Evolutionary conservation across 1,140 invertebrate genomes (phyloP), one percentile per base, ranked within the genome.

Genomic region (Leptestheria dahalacensis): DNA sequence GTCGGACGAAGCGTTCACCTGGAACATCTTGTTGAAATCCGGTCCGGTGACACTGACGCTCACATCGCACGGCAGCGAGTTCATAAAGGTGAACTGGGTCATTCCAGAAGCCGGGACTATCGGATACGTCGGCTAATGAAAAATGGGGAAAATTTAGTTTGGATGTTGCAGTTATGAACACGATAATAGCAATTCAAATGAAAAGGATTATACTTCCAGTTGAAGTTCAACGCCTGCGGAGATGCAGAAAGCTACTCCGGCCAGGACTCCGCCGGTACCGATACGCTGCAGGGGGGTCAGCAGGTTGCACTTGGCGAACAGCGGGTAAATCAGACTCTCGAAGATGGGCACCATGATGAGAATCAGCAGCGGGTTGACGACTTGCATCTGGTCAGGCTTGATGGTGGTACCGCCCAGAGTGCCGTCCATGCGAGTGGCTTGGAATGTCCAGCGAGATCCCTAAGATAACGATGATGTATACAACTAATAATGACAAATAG

Each of bases 371-470:
- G 92, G 88, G 70, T 92, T 93, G 1, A 93, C 67, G 0, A 88
- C 84, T 73, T 90, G 87, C 78, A 95, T 84, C 71, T 95, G 91
- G 71, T 96, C 91, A 0, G 92, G 87, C 63, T 90, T 81, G 11
- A 95, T 74, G 10, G 60, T 56, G 41, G 51, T 64, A 18, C 78
- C 78, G 1, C 80, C 78, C 2, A 94, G 69, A n/a, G 80, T 69
- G 10, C 93, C 90, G 68, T 91, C 75, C 88, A 97, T 92, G 63
- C 83, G 78, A 0, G 83, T 82, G 9, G 93, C 93, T 78, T 97
- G 93, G 61, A 96, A 81, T 0, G 91, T 94, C 94, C 94, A 98
- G 51, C 86, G 78, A 1, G 92, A 96, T 12, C 91, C 92, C 79
- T 84, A 64, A 20, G 73, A 70, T 53, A 63, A 64, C 48, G 57